Evolutionary conservation across 2,113 vertebrate genomes (phyloP).

Genomic region (Xyliphius kryptos): DNA sequence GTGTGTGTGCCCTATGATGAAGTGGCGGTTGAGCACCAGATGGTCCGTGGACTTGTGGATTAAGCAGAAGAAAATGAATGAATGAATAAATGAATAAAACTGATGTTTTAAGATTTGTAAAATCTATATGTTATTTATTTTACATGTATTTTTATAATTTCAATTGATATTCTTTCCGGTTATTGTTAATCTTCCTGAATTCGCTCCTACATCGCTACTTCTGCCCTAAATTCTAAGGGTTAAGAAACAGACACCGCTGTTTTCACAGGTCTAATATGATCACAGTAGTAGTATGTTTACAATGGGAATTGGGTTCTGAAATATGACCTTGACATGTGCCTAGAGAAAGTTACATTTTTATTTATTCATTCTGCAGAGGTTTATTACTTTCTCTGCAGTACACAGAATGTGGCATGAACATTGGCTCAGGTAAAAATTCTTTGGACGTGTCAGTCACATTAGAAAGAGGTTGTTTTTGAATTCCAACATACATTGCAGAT

Average conservation of each 20-base stretch:
- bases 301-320: neutral
- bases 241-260: neutral
- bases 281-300: neutral
- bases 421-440: neutral
- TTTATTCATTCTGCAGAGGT: conserved; percentile 1
- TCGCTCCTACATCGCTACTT: neutral
- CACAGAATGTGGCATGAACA: neutral
- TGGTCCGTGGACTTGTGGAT: too few relatives aligned
- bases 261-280: neutral
- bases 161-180: neutral
- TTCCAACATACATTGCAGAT: neutral
- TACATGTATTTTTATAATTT: neutral
- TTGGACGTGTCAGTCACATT: neutral
- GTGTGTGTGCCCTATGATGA: too few relatives aligned
- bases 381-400: neutral
- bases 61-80: too few relatives aligned
- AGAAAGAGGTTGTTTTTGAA: neutral
- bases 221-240: neutral
- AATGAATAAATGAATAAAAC: too few relatives aligned
- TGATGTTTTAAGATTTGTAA: neutral
- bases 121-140: neutral
- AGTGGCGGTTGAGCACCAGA: too few relatives aligned
- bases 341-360: neutral
- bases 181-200: neutral
- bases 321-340: neutral